Conservation (phyloP, 2,113 vertebrate genomes). For the Gallinago media region DNA sequence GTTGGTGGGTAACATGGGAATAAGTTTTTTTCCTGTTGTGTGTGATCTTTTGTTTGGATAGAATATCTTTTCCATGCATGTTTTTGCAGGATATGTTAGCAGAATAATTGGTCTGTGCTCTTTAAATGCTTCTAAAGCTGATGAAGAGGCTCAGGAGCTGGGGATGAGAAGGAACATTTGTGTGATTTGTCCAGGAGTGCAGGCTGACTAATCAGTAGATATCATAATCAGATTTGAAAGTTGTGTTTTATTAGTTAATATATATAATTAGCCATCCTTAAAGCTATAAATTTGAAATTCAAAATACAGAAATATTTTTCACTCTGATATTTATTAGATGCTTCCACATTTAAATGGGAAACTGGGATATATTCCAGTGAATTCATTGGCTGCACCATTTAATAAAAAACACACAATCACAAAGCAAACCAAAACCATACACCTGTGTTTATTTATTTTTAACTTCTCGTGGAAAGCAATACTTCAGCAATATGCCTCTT, state of each 20-base stretch:
- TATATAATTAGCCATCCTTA: not conserved
- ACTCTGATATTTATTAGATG: not conserved
- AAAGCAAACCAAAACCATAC: not conserved
- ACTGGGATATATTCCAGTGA: not conserved
- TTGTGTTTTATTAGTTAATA: not conserved
- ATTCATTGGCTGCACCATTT: not conserved
- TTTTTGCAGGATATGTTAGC: not conserved
- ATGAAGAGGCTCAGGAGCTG: not conserved
- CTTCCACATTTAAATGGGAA: not conserved
- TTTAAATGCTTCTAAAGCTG: not conserved
- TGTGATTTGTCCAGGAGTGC: not conserved
- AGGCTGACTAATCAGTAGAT: not conserved
- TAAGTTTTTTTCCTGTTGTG: not conserved
- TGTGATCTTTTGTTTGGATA: not conserved
- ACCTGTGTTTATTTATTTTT: not conserved
- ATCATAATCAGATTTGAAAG: not conserved
- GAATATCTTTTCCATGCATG: not conserved
- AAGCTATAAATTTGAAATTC: not conserved
- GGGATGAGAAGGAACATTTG: not conserved
- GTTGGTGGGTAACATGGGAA: not conserved
- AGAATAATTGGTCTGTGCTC: not conserved
- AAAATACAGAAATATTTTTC: not conserved
- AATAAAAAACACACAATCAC: not conserved
- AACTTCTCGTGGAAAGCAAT: not conserved
- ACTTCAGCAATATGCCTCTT: not conserved